These are phyloP conservation scores for Pammene aurita DNA, from an alignment of 2,888 invertebrate species.

Conservation along the genomic window DNA sequence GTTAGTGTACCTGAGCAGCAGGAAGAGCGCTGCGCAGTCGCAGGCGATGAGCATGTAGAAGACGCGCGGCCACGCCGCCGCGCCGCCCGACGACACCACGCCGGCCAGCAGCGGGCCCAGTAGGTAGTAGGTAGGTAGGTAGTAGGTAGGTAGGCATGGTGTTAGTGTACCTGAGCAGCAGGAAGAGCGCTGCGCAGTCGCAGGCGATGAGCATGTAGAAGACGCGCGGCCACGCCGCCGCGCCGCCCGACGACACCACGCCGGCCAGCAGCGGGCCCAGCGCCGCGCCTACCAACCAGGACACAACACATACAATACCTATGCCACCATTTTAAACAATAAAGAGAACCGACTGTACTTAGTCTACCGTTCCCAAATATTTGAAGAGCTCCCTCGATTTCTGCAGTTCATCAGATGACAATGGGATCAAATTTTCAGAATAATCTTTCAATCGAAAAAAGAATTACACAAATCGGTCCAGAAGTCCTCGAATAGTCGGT, in stretches of 20 bases:
- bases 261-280: conserved; percentile 96
- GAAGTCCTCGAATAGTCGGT: too few relatives aligned
- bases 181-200: conserved; percentile 89
- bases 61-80: conserved; percentile 91
- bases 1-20: conserved; percentile 75
- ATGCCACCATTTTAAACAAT: background rate
- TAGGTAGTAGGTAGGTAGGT: too few relatives aligned
- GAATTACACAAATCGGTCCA: too few relatives aligned
- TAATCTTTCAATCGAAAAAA: too few relatives aligned
- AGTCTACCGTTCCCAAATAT: too few relatives aligned
- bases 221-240: conserved; percentile 91
- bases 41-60: conserved; percentile 95
- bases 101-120: conserved; percentile 96
- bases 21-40: conserved; percentile 89
- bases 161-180: conserved; percentile 75
- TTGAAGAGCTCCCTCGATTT: too few relatives aligned
- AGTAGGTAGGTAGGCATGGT: too few relatives aligned
- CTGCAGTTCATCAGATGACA: too few relatives aligned
- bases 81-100: conserved; percentile 86
- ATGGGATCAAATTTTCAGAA: too few relatives aligned
- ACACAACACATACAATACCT: too few relatives aligned
- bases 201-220: conserved; percentile 95
- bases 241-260: conserved; percentile 86
- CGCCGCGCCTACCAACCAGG: conserved; percentile 95
- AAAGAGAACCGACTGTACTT: too few relatives aligned